A percentile compares a stretch with the other conserved stretches of the same genome.
Evolutionary conservation across 1,140 invertebrate genomes (phyloP).

Genomic region (Diprion similis): DNA sequence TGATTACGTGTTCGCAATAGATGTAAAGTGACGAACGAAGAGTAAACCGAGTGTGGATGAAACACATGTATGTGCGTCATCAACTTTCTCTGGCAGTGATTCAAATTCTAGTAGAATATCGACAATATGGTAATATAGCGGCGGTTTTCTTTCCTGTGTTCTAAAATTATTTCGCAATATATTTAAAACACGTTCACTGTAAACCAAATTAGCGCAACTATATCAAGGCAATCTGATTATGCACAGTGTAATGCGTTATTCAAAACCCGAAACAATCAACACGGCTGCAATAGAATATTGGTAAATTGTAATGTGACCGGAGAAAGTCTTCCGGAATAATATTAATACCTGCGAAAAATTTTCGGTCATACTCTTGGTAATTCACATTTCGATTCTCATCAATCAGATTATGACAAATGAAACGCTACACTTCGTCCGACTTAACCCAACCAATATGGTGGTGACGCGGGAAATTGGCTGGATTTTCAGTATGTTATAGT

Average conservation of each 20-base stretch:
- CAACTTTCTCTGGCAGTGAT: background rate
- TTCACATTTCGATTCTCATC: background rate
- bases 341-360: background rate
- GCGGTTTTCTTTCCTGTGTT: background rate
- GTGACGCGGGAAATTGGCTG: too few species aligned
- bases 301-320: background rate
- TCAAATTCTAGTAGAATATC: background rate
- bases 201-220: background rate
- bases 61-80: background rate
- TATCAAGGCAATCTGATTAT: background rate
- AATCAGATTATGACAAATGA: too few species aligned
- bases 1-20: background rate
- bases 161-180: background rate
- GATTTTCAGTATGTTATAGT: too few species aligned
- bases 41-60: background rate
- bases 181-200: background rate
- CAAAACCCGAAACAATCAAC: too few species aligned
- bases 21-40: too few species aligned
- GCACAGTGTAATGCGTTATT: too few species aligned
- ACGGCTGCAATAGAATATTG: too few species aligned
- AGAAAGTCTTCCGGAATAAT: background rate
- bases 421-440: too few species aligned
- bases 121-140: background rate
- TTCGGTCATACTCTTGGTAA: background rate
- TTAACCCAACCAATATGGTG: too few species aligned